Percentiles rank a stretch among this genome's conserved stretches.
Conservation (phyloP, 2,888 invertebrate species). For the Hartigia nigra region DNA sequence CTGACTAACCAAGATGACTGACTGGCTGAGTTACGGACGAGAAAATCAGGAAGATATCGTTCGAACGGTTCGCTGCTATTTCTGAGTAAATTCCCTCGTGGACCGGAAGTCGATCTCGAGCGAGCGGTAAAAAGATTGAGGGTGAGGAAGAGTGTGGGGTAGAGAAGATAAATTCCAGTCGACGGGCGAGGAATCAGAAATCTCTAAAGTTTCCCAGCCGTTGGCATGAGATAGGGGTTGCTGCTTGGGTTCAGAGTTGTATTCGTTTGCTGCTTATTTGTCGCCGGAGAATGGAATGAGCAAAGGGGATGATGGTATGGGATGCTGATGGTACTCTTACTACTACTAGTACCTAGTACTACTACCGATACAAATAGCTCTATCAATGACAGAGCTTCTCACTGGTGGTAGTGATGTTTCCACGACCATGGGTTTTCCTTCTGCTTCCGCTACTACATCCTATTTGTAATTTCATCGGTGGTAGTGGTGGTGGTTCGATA, state of each 20-base stretch:
- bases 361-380: not conserved
- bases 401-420: not conserved
- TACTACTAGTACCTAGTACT: not conserved
- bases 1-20: too few relatives aligned
- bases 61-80: not conserved
- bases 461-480: not conserved
- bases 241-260: constrained; percentile 19
- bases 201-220: constrained; percentile 35
- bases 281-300: constrained; percentile 51
- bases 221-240: constrained; percentile 17
- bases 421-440: not conserved
- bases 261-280: constrained; percentile 53
- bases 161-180: constrained; percentile 46
- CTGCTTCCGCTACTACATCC: not conserved
- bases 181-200: constrained; percentile 41
- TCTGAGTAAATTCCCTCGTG: not conserved
- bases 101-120: not conserved
- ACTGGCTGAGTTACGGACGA: not conserved
- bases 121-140: not conserved
- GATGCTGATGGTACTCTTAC: not conserved
- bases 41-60: not conserved
- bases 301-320: constrained; percentile 19
- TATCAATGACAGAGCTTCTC: not conserved
- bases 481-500: constrained; percentile 40
- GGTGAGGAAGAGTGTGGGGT: constrained; percentile 19